Base-by-base conservation (phyloP, 1,140 invertebrate species). In the Bradynema listronoti region DNA sequence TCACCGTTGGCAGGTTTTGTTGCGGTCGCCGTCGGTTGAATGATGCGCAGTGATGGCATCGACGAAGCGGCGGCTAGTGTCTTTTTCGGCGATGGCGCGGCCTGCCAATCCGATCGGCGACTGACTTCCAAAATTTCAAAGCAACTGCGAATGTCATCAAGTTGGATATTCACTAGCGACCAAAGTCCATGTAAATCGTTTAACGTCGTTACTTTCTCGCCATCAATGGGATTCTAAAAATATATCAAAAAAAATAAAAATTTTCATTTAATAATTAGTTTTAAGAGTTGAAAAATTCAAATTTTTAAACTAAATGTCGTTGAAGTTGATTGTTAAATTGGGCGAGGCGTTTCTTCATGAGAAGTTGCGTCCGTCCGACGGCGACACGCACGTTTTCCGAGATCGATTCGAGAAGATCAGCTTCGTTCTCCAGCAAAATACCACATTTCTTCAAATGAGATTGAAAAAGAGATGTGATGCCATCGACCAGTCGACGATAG, bases 111-210 rank as follows among this genome's bases (percentile, higher is more conserved):
- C 30, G 16, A 32, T n/a, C 39, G 56, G 34, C 57, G 57, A 27
- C 19, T 56, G 29, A 56, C 34, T 56, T 59, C 57, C 25, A 59
- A 32, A 11, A 14, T 7, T 24, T 45, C 29, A 42, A 59, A 59
- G 43, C 19, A 41, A 2, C 19, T 7, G 11, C 57, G 57, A 25
- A 59, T 59, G 32, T 59, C 57, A 25, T 59, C 57, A 47, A 59
- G 43, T 27, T 59, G 57, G 49, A 59, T 59, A 7, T 59, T 52
- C 9, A 59, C 45, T 19, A 59, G 30, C 16, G 56, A 33, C 57
- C 57, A 59, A 29, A 59, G 57, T 33, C 56, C 57, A 51, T 59
- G 57, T 33, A 59, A 55, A 39, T 59, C 57, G 22, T 60, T 30
- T 22, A 59, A 24, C 25, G 34, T 47, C 29, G 57, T 59, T 19